A percentile compares a stretch with the other conserved stretches of the same genome.
phyloP scores from a whole-genome alignment of 2,113 vertebrate species.

The Manacus vitellinus region DNA sequence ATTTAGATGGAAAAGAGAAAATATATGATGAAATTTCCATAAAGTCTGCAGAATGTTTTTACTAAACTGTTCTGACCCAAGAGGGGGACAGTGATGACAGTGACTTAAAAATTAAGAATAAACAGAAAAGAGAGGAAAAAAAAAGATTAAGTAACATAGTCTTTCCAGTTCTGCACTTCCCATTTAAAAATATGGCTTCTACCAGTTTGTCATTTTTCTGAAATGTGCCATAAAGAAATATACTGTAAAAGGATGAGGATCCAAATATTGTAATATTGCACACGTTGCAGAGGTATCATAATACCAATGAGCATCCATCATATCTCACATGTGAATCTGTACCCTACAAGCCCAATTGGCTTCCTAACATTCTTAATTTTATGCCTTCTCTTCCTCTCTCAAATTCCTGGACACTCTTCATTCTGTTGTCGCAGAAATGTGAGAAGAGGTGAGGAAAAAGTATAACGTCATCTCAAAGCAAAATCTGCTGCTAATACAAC shows the following conservation, averaged over 20 bases:
- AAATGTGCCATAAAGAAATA: not conserved
- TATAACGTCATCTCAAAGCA: not conserved
- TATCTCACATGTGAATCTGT: not conserved
- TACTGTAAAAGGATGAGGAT: not conserved
- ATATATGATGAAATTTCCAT: not conserved
- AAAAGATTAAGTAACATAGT: fast-evolving
- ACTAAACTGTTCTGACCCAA: not conserved
- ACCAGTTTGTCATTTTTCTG: not conserved
- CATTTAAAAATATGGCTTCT: not conserved
- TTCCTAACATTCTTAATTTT: not conserved
- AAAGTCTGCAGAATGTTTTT: not conserved
- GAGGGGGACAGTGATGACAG: not conserved
- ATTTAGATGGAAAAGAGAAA: not conserved
- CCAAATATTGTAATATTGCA: not conserved
- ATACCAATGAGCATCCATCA: fast-evolving
- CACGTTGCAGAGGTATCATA: not conserved
- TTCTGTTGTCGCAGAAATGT: not conserved
- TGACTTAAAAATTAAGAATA: not conserved
- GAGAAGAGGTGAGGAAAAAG: not conserved
- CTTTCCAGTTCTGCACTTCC: not conserved
- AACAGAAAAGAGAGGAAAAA: fast-evolving
- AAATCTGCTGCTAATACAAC: not conserved
- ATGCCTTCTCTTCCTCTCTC: not conserved
- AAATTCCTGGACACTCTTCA: not conserved
- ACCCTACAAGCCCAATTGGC: not conserved